Base-by-base conservation (phyloP, 2,113 vertebrate species). In the Plecotus auritus region DNA sequence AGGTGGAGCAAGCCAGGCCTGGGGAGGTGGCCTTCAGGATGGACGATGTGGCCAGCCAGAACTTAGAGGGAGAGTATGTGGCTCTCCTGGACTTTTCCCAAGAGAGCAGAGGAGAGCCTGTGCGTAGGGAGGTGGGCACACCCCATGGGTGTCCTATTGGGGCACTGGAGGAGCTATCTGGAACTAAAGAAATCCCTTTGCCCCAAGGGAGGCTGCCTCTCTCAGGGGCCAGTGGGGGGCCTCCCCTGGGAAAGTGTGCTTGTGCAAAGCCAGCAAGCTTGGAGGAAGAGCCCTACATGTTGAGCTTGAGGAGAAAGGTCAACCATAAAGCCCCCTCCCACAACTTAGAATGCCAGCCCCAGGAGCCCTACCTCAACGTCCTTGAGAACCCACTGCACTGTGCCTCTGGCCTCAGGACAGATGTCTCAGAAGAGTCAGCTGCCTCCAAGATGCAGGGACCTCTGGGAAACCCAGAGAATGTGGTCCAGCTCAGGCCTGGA, bases 1-100 rank as follows among this genome's bases (percentile, higher is more conserved):
- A 98, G 74, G 98, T 98, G 59, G 98, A 99, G 5, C 98, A 98
- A 91, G 96, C 97, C 32, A 95, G 86, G 12, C n/a, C 88, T 32
- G 45, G 0, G 69, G 95, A 97, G 74, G 96, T 98, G 4, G 91
- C 98, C 90, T 98, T 98, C 35, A 98, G 97, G 89, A 97, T 97
- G 4, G 98, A 98, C 10, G 96, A 98, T 56, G 98, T 97, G 87
- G 83, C 97, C 90, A 98, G 97, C 97, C 98, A 97, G 91, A 98
- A 99, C 90, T 97, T 99, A 42, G 99, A 98, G 70, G 99, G 99
- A 22, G 99, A 99, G 35, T 99, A 99, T 1, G 98, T 99, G 85
- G 98, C 99, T 88, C 98, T 99, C 59, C 97, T 99, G 93, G 98
- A 98, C 64, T 98, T 98, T 14, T 96, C 98, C n/a, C 98, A 98